phyloP scores from a whole-genome alignment of 2,888 invertebrate genomes.

The Phorcus lineatus region DNA sequence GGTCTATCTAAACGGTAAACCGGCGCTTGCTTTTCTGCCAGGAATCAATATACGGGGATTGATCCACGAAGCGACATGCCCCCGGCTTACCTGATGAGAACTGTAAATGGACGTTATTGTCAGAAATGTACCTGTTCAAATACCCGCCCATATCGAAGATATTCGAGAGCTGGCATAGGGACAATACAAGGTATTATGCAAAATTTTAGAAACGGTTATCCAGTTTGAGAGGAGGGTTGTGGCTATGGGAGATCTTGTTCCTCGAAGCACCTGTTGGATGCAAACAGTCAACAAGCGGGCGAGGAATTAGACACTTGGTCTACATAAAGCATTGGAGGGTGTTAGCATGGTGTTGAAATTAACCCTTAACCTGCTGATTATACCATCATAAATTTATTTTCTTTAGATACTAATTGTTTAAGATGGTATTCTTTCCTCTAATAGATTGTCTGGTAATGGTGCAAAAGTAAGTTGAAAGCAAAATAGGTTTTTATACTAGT shows the following conservation, averaged over 20 bases:
- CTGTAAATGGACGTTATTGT: slow-evolving; percentile 1
- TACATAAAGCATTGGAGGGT: background rate
- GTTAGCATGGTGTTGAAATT: too few species aligned
- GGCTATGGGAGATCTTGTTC: background rate
- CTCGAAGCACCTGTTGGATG: background rate
- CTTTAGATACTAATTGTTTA: too few species aligned
- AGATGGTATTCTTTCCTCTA: too few species aligned
- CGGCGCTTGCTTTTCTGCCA: background rate
- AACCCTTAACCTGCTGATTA: too few species aligned
- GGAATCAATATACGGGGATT: background rate
- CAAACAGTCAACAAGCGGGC: background rate
- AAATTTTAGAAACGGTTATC: background rate
- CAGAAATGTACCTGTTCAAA: background rate
- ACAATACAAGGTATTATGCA: background rate
- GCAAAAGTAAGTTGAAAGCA: too few species aligned
- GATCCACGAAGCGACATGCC: background rate
- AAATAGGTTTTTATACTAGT: too few species aligned
- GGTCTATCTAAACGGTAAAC: slow-evolving; percentile 6
- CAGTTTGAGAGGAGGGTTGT: background rate
- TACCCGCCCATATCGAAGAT: background rate
- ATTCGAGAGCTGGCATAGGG: background rate
- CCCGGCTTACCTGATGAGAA: background rate
- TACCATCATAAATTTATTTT: too few species aligned
- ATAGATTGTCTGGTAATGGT: too few species aligned
- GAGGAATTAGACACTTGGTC: background rate